Evolutionary conservation across 1,140 invertebrate species (phyloP).

Genomic region (Archivesica marissinica): DNA sequence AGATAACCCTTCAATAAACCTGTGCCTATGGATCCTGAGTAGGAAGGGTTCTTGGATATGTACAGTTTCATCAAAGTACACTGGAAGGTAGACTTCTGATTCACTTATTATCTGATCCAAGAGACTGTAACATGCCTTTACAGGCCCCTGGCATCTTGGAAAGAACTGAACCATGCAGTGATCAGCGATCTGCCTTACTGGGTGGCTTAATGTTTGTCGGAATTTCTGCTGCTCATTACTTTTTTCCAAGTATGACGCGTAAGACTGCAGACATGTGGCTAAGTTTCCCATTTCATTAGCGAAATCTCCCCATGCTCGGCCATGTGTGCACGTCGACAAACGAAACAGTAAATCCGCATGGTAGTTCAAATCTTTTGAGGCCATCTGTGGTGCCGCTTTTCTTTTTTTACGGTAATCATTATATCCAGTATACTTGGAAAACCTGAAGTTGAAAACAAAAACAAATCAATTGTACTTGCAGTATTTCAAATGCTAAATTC

Average conservation of each 20-base stretch:
- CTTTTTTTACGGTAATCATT: constrained; percentile 57
- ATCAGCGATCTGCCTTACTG: constrained; percentile 10
- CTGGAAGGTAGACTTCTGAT: constrained; percentile 13
- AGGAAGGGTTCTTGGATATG: constrained; percentile 10
- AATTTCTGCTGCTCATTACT: constrained; percentile 46
- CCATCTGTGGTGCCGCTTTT: constrained; percentile 38
- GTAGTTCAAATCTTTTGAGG: constrained; percentile 15
- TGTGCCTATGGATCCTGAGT: not conserved
- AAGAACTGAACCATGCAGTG: not conserved
- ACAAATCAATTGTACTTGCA: not conserved
- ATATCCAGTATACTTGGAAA: constrained; percentile 42
- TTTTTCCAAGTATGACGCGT: constrained; percentile 44
- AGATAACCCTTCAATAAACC: constrained; percentile 28
- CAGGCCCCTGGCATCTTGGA: not conserved
- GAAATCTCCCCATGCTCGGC: not conserved
- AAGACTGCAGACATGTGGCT: constrained; percentile 35
- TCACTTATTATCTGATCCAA: constrained; percentile 26
- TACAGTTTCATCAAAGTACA: constrained; percentile 32
- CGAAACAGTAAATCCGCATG: constrained; percentile 39
- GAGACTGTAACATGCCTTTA: constrained; percentile 8
- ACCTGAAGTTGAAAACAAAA: constrained; percentile 35
- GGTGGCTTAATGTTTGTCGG: constrained; percentile 17
- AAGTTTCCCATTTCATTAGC: too few relatives aligned
- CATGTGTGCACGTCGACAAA: not conserved
- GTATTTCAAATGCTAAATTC: not conserved